These are phyloP conservation scores for Ptyas mucosa DNA, from an alignment of 2,113 vertebrate genomes.

Conservation along the genomic window DNA sequence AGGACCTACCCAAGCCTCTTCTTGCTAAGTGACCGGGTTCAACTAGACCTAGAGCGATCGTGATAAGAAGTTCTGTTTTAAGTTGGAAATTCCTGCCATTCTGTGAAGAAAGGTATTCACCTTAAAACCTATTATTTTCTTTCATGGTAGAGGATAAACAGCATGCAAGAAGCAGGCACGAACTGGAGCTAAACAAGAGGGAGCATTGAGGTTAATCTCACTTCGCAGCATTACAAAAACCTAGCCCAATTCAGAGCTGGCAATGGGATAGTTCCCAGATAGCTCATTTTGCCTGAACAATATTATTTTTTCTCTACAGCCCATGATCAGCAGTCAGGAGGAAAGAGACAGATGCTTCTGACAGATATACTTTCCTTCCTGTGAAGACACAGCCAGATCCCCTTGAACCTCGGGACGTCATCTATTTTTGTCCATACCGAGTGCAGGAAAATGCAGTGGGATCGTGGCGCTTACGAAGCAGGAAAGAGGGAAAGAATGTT, in stretches of 20 bases:
- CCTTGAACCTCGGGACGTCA: neutral
- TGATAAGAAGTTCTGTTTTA: neutral
- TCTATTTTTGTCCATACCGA: neutral
- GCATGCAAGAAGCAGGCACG: neutral
- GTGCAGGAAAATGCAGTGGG: neutral
- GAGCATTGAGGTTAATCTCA: neutral
- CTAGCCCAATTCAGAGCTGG: neutral
- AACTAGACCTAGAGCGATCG: neutral
- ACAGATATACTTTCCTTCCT: neutral
- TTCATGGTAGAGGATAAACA: neutral
- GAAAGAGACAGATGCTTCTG: neutral
- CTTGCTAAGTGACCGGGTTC: neutral
- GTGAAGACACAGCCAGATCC: neutral
- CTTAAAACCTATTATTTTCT: neutral
- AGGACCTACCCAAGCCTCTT: neutral
- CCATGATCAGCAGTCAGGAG: neutral
- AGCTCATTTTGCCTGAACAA: neutral
- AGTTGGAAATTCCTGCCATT: neutral
- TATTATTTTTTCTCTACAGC: neutral
- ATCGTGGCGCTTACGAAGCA: neutral
- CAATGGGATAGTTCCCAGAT: neutral
- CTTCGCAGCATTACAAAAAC: neutral
- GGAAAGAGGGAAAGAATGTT: too few relatives aligned
- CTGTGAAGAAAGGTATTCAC: neutral
- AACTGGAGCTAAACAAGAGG: neutral